Base-by-base conservation (phyloP, 1,140 invertebrate genomes). In the Plutomurus gul region DNA sequence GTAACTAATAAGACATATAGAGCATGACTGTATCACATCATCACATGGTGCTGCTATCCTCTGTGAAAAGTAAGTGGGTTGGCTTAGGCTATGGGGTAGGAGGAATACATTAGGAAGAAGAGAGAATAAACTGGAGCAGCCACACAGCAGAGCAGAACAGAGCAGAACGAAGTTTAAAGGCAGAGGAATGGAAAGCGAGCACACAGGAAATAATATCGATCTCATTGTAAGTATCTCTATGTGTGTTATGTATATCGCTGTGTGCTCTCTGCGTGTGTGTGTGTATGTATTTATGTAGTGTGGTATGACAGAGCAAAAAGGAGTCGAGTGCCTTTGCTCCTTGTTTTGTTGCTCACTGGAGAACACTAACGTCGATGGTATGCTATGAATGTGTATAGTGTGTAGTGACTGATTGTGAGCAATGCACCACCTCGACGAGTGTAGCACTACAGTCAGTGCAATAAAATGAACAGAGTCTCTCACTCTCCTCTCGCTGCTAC, bases 131-230 rank as follows among this genome's bases (percentile, higher is more conserved):
- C 25, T 51, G 7, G 47, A n/a, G 56, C 27, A 60, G 27, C n/a
- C 51, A 60, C 27, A 60, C 27, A 60, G 4, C 10, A 25, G 51
- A 11, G 27, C 20, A 7, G 22, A 56, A 11, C 20, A 60, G 27
- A 65, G 27, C 25, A 65, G 56, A 16, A 65, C n/a, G 56, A 25
- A 65, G 56, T n/a, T 65, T 30, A 33, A 33, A n/a, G 18, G 4
- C n/a, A 20, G 18, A 49, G 56, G 10, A 36, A 65, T 65, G 56
- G 56, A 33, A 65, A 65, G 56, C 56, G 36, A 65, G 56, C 30
- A 51, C 47, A 51, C 27, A 65, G 56, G 56, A 65, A 65, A 65
- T 27, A 65, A 65, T 65, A 65, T 65, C 56, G 56, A 65, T 65
- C 56, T 33, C 56, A 30, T 33, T 65, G 56, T 65, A 65, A 16